Base-by-base conservation (phyloP, 2,888 invertebrate species). In the Cetonia aurata region DNA sequence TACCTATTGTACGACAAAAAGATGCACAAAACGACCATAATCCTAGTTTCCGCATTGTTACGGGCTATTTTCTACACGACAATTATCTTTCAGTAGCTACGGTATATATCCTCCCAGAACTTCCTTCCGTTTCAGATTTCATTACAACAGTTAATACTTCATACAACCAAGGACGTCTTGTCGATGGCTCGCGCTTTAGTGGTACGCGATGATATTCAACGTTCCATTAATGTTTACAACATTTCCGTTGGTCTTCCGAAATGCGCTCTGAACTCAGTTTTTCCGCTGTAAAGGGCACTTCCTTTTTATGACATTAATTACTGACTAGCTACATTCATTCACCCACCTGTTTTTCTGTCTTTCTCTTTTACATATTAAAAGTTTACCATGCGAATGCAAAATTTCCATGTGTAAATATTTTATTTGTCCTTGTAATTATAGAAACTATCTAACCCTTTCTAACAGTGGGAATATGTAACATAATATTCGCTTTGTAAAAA, bases 151-250 rank as follows among this genome's bases (percentile, higher is more conserved):
- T 53, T 53, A 53, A 53, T 53, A 53, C 31, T 25, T 53, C 53
- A 53, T 10, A 53, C 12, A 8, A 9, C 12, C 25, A n/a, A 53
- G 6, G 53, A 13, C 44, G 2, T 44, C 19, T 53, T 31, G 53
- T 53, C 53, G 19, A 53, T 25, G 31, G 53, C 53, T 53, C 19
- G 19, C 6, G 19, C 25, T 31, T 1, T 3, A 15, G 52, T 3
- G 13, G 44, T 52, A 52, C 25, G 25, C 25, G 19, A 4, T n/a
- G 4, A 53, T 25, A 53, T 53, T 25, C 4, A 53, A 53, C 10
- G n/a, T 31, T 19, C 53, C 31, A 53, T 53, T 53, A 53, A 25
- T 53, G 53, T 25, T 53, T 53, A 53, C 44, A 44, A 44, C 53
- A 53, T 53, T 53, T 53, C 53, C 31, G 53, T 19, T 53, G 12